phyloP scores from a whole-genome alignment of 2,888 invertebrate genomes.

The Tethea ocularis region DNA sequence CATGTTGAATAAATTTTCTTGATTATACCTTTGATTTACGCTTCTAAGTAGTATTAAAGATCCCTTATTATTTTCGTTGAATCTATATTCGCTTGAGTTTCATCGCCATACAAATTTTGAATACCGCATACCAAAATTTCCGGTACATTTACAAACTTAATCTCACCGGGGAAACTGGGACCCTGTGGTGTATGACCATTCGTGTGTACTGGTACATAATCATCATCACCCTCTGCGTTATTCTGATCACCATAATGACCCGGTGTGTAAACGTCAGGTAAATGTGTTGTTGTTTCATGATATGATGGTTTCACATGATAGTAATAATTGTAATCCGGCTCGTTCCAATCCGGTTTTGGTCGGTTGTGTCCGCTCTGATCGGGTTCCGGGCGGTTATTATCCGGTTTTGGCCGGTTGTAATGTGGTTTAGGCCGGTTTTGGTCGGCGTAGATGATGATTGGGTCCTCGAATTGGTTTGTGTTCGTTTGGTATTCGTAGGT shows the following conservation, averaged over 20 bases:
- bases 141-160: slow-evolving; percentile 16
- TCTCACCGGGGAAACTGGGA: slow-evolving; percentile 79
- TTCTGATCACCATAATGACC: slow-evolving; percentile 43
- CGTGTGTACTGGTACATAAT: slow-evolving; percentile 73
- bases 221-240: slow-evolving; percentile 64
- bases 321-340: slow-evolving; percentile 54
- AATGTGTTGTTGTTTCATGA: slow-evolving; percentile 67
- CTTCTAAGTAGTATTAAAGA: background rate
- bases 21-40: no score
- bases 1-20: no score
- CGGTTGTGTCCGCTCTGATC: slow-evolving; percentile 45
- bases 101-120: slow-evolving; percentile 29
- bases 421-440: slow-evolving; percentile 63
- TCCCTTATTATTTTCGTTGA: background rate
- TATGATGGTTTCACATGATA: slow-evolving; percentile 80
- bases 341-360: slow-evolving; percentile 60
- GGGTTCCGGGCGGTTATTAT: slow-evolving; percentile 39
- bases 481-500: slow-evolving; percentile 70
- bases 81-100: slow-evolving; percentile 33
- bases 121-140: slow-evolving; percentile 22
- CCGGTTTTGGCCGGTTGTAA: slow-evolving; percentile 47
- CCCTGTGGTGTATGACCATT: slow-evolving; percentile 62
- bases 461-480: slow-evolving; percentile 77
- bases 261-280: slow-evolving; percentile 59
- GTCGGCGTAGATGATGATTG: slow-evolving; percentile 78